Conservation (phyloP, 2,888 invertebrate genomes). For the Tholera decimalis region DNA sequence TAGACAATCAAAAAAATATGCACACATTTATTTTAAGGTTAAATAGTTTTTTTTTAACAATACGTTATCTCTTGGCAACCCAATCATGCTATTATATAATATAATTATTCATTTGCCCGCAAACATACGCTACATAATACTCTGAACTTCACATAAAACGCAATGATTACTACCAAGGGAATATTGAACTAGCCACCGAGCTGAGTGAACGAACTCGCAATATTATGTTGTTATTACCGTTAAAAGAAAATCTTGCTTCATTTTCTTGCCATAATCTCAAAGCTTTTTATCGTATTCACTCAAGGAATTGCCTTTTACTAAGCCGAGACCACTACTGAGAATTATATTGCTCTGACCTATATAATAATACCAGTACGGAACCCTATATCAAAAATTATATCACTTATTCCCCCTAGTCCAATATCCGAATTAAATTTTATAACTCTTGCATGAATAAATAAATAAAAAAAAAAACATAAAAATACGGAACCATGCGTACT, state of each 20-base stretch:
- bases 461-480: slow-evolving; percentile 60
- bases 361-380: slow-evolving; percentile 41
- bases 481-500: slow-evolving; percentile 34
- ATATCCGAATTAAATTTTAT: slow-evolving; percentile 64
- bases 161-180: slow-evolving; percentile 8
- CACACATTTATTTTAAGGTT: too few relatives aligned
- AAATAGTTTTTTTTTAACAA: too few relatives aligned
- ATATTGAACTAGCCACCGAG: slow-evolving; percentile 5
- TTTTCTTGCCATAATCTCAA: slow-evolving; percentile 41
- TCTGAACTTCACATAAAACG: neutral
- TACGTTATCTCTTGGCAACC: neutral
- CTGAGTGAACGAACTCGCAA: slow-evolving; percentile 1
- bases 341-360: slow-evolving; percentile 49
- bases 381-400: slow-evolving; percentile 51
- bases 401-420: slow-evolving; percentile 45
- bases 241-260: slow-evolving; percentile 41
- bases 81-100: neutral
- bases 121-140: slow-evolving; percentile 4
- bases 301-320: slow-evolving; percentile 45
- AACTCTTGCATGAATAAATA: slow-evolving; percentile 62
- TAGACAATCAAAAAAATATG: too few relatives aligned
- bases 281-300: slow-evolving; percentile 51
- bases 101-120: neutral
- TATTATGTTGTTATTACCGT: slow-evolving; percentile 23
- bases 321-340: slow-evolving; percentile 38